Base-by-base conservation (phyloP, 37 sponge, comb jelly and placozoan species). In the Axinella damicornis region DNA sequence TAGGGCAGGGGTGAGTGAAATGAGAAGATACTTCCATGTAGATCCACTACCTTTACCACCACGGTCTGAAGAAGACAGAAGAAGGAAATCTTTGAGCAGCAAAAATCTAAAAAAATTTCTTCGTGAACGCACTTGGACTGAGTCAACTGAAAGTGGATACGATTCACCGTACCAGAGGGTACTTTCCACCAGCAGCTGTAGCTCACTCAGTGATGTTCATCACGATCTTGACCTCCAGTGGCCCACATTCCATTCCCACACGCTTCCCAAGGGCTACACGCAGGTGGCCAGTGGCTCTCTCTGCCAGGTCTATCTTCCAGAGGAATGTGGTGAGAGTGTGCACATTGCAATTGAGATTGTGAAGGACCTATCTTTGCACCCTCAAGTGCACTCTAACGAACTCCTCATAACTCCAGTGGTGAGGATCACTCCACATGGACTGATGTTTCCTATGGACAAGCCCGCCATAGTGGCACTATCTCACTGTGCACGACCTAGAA, bases 381-480 rank as follows among this genome's bases (percentile, higher is more conserved):
- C 90, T 54, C 33, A 28, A 61, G 32, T 89, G 5, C 11, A 61
- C 39, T 24, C 28, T 2, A 77, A 79, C 25, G 85, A 78, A 55
- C 41, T 78, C 11, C 78, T 89, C 6, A 59, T 78, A 19, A 79
- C 84, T 31, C 90, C 90, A 34, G 84, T 89, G 27, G 74, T 89
- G 19, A 65, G 74, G 17, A 74, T 83, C 21, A 40, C 74, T 15
- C 90, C 90, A 13, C 90, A 89, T 40, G 80, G 84, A 19, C 28
- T 72, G 19, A 57, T 1, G 56, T 89, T 89, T n/a, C 63, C 66
- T 37, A n/a, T 57, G 11, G 71, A 83, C 32, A 32, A n/a, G 14
- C 85, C 90, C 39, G 90, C 90, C 37, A 58, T 89, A 5, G 13
- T 89, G 9, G 79, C 83, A 5, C 79, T 89, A 0, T 73, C 79